Evolutionary conservation across 2,888 invertebrate genomes (phyloP).

Genomic region (Achlya flavicornis): DNA sequence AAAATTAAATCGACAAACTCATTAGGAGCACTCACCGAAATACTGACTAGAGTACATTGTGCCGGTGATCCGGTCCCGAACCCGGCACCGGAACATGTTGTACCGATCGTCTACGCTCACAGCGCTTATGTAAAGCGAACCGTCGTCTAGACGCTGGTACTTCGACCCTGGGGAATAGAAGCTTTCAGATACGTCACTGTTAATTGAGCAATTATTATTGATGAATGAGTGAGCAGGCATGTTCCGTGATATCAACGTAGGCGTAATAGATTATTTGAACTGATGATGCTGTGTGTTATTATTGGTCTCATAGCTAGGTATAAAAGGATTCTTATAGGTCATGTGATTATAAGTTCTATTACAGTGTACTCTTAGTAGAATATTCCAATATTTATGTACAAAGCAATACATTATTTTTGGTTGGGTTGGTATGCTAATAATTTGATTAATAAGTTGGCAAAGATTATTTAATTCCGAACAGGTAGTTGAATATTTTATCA

Average conservation of each 20-base stretch:
- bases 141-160: constrained; percentile 91
- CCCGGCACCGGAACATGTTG: constrained; percentile 91
- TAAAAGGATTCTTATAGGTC: no score
- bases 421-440: no score
- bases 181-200: not conserved
- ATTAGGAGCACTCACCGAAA: constrained; percentile 84
- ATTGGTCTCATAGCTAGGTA: not conserved
- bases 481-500: no score
- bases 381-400: no score
- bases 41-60: constrained; percentile 87
- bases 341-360: no score
- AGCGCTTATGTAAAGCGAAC: constrained; percentile 92
- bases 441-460: no score
- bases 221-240: not conserved
- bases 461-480: no score
- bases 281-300: not conserved
- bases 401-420: no score
- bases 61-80: constrained; percentile 91
- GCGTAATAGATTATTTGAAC: no score
- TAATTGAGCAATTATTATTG: constrained; percentile 8
- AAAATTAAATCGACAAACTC: not conserved
- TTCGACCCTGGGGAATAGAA: constrained; percentile 72
- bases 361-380: no score
- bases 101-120: constrained; percentile 91
- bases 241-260: not conserved